These are phyloP conservation scores for Pongo abelii DNA, from an alignment of 2,113 vertebrate species.

Conservation along the genomic window DNA sequence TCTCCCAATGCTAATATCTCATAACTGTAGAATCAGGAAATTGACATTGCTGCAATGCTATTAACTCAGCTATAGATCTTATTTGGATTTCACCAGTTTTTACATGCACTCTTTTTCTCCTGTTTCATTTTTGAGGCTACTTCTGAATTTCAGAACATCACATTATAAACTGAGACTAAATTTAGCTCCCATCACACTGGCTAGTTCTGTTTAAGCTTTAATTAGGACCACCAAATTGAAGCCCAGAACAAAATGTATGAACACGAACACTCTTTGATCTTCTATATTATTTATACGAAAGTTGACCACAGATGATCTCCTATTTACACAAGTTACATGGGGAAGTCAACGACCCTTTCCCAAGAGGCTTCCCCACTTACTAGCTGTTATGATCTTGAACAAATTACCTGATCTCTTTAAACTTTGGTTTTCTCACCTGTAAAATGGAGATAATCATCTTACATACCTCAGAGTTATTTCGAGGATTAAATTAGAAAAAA, in stretches of 20 bases:
- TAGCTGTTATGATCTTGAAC: background rate
- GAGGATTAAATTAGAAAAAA: constrained; percentile 17
- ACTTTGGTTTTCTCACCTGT: background rate
- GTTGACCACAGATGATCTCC: background rate
- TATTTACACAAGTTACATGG: background rate
- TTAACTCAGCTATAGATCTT: background rate
- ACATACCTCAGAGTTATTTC: background rate
- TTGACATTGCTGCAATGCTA: too few relatives aligned
- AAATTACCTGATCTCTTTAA: background rate
- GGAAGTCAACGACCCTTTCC: background rate
- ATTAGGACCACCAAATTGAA: background rate
- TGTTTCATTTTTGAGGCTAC: background rate
- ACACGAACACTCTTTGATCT: background rate
- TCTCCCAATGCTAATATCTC: background rate
- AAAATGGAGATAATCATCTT: background rate
- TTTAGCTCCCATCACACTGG: background rate
- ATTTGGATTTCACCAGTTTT: background rate
- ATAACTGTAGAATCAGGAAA: background rate
- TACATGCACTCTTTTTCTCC: background rate
- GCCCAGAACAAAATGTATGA: background rate
- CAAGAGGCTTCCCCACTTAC: background rate
- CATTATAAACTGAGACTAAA: background rate
- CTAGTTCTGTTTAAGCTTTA: background rate
- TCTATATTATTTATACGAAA: background rate
- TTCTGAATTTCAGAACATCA: background rate